phyloP scores from a whole-genome alignment of 2,797 vertebrate genomes.

The Rhabdomys pumilio region DNA sequence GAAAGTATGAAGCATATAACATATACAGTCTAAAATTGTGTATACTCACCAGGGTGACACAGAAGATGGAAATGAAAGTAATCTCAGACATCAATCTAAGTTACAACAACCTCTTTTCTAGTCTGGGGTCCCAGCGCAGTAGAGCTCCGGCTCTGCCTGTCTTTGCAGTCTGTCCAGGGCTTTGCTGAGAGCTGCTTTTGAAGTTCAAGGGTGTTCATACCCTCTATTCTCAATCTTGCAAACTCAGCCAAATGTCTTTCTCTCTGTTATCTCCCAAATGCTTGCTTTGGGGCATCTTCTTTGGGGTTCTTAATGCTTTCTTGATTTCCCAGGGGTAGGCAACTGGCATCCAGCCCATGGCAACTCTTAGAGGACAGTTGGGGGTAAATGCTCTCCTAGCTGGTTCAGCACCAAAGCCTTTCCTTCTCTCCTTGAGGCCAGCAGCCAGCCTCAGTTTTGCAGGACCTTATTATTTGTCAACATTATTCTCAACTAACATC shows the following conservation, averaged over 20 bases:
- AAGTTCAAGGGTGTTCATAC: neutral
- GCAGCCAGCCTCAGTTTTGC: neutral
- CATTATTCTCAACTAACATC: slow-evolving; percentile 49
- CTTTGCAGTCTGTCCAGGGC: neutral
- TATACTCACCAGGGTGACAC: neutral
- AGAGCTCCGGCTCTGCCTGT: slow-evolving; percentile 17
- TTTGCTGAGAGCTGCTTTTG: slow-evolving; percentile 33
- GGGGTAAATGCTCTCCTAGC: slow-evolving; percentile 62
- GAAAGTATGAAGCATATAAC: neutral
- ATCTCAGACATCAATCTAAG: neutral
- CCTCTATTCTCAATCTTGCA: slow-evolving; percentile 36
- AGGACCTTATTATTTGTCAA: neutral
- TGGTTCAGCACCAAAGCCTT: slow-evolving; percentile 22
- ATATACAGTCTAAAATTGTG: neutral
- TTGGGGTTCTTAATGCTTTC: slow-evolving; percentile 66
- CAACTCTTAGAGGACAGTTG: slow-evolving; percentile 64
- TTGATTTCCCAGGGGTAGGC: slow-evolving; percentile 69
- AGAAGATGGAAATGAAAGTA: neutral
- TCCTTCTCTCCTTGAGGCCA: slow-evolving; percentile 33
- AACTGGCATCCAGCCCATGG: slow-evolving; percentile 51
- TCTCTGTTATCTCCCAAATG: slow-evolving; percentile 61
- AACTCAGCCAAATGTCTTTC: slow-evolving; percentile 56
- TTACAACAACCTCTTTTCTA: neutral
- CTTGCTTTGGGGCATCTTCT: slow-evolving; percentile 62
- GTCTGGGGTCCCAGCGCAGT: neutral